Conservation (phyloP, 2,888 invertebrate genomes). For the Nymphalis polychloros region DNA sequence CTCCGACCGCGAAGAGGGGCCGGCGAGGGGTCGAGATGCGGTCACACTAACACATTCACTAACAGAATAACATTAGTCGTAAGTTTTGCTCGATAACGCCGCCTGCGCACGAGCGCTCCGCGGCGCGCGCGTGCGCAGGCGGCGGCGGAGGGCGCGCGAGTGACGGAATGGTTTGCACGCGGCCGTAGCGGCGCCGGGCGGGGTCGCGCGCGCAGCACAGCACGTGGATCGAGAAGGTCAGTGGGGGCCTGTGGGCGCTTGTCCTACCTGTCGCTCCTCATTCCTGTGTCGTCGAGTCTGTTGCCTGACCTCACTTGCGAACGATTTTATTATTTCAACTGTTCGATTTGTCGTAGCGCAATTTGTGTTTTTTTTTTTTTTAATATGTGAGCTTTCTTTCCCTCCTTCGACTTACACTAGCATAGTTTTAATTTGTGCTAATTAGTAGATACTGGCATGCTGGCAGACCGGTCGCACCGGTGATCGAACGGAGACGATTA, state of each 20-base stretch:
- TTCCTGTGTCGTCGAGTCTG: too few species aligned
- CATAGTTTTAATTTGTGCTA: too few species aligned
- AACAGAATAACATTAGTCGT: slow-evolving; percentile 43
- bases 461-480: too few species aligned
- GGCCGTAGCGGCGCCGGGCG: slow-evolving; percentile 78
- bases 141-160: slow-evolving; percentile 44
- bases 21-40: not conserved
- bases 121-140: slow-evolving; percentile 30
- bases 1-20: not conserved
- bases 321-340: too few species aligned
- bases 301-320: too few species aligned
- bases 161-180: slow-evolving; percentile 78
- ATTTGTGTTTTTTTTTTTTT: too few species aligned
- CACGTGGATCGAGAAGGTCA: slow-evolving; percentile 95
- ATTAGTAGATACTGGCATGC: too few species aligned
- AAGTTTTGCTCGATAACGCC: slow-evolving; percentile 50
- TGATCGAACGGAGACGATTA: too few species aligned
- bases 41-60: slow-evolving; percentile 28
- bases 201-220: slow-evolving; percentile 80
- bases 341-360: too few species aligned
- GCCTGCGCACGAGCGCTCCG: slow-evolving; percentile 1
- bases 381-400: too few species aligned
- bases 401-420: too few species aligned
- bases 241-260: slow-evolving; percentile 47
- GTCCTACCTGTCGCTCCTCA: slow-evolving; percentile 10